Evolutionary conservation across 1,140 invertebrate species (phyloP).

Genomic region (Dendroctonus valens): DNA sequence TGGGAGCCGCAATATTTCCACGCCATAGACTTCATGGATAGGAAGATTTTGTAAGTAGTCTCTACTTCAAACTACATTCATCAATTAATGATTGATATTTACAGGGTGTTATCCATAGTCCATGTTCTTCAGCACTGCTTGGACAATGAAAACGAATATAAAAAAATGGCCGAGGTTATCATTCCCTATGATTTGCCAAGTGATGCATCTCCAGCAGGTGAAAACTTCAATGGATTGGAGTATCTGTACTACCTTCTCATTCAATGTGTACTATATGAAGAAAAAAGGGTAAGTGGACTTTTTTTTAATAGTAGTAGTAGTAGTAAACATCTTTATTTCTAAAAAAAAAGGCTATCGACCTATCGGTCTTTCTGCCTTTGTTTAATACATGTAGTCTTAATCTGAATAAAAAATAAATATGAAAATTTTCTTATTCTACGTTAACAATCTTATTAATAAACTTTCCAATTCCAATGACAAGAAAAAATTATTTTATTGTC

Average conservation of each 20-base stretch:
- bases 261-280: slow-evolving; percentile 14
- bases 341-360: too few species aligned
- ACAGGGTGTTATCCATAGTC: slow-evolving; percentile 10
- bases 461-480: too few species aligned
- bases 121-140: slow-evolving; percentile 22
- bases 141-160: slow-evolving; percentile 9
- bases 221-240: slow-evolving; percentile 11
- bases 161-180: slow-evolving; percentile 8
- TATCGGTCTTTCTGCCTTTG: too few species aligned
- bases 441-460: too few species aligned
- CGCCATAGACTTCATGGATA: slow-evolving; percentile 11
- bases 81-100: neutral
- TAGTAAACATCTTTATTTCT: too few species aligned
- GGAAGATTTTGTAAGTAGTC: slow-evolving; percentile 28
- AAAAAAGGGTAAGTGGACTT: slow-evolving; percentile 5
- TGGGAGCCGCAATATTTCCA: slow-evolving; percentile 20
- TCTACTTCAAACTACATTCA: neutral
- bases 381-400: too few species aligned
- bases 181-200: slow-evolving; percentile 6
- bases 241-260: slow-evolving; percentile 21
- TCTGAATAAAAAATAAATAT: too few species aligned
- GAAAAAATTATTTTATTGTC: too few species aligned
- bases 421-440: too few species aligned
- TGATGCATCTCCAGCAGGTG: neutral
- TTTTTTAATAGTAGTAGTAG: too few species aligned